A percentile compares a stretch with the other conserved stretches of the same genome.
Conservation (phyloP, 2,888 invertebrate species). For the Eumacrocentrus americanus region DNA sequence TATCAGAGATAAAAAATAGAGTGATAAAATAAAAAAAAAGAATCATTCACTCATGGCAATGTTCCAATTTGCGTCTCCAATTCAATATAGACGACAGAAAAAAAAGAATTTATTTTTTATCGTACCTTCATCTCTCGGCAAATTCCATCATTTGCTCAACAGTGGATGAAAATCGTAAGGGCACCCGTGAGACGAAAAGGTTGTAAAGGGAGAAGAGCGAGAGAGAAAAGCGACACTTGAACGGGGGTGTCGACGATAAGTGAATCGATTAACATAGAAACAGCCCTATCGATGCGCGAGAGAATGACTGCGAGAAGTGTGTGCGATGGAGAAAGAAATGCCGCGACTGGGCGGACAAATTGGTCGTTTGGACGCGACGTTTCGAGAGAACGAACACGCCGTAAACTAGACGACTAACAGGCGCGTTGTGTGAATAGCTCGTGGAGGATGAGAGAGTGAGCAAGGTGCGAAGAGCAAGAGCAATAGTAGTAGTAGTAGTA, state of each 20-base stretch:
- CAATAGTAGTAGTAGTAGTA: not conserved
- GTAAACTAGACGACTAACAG: slow-evolving; percentile 37
- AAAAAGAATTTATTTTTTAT: not conserved
- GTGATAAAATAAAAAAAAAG: not conserved
- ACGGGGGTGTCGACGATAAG: slow-evolving; percentile 29
- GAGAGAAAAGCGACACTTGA: not conserved
- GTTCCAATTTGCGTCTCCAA: too few species aligned
- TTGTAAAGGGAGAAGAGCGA: not conserved
- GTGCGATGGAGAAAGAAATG: slow-evolving; percentile 33
- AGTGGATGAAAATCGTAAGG: too few species aligned
- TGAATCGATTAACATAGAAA: slow-evolving; percentile 42
- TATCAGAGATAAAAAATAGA: not conserved
- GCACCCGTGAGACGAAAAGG: too few species aligned
- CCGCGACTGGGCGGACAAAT: slow-evolving; percentile 39
- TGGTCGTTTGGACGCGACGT: slow-evolving; percentile 38
- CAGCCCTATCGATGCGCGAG: slow-evolving; percentile 30
- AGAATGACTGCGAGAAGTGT: slow-evolving; percentile 13
- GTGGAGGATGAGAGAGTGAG: too few species aligned
- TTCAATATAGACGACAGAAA: not conserved
- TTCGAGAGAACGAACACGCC: slow-evolving; percentile 36
- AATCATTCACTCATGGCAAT: not conserved
- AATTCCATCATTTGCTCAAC: not conserved
- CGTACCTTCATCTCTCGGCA: not conserved
- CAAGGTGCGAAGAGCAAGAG: slow-evolving; percentile 15
- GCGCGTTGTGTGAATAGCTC: slow-evolving; percentile 18